A percentile compares a stretch with the other conserved stretches of the same genome.
phyloP scores from a whole-genome alignment of 2,888 invertebrate species.

The Corythucha ciliata region DNA sequence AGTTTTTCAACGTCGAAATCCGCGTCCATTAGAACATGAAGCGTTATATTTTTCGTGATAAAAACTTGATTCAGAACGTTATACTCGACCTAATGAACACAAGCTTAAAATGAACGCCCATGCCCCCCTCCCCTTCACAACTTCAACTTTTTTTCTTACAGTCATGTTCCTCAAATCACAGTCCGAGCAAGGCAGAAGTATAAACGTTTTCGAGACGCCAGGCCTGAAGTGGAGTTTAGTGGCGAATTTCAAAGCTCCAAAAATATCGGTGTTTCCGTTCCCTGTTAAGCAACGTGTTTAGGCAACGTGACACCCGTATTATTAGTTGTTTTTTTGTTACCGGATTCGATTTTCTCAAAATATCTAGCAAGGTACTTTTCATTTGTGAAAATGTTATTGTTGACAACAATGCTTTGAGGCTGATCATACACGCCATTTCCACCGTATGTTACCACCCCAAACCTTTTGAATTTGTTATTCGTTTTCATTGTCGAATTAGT shows the following conservation, averaged over 20 bases:
- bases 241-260: conserved; percentile 64
- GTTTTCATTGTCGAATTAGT: too few relatives aligned
- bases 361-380: conserved; percentile 50
- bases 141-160: conserved; percentile 43
- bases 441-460: conserved; percentile 73
- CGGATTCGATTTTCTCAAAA: conserved; percentile 59
- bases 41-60: conserved; percentile 66
- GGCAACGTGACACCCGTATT: background rate
- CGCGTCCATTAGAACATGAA: conserved; percentile 74
- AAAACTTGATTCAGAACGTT: conserved; percentile 71
- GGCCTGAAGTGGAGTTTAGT: conserved; percentile 66
- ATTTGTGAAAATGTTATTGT: conserved; percentile 60
- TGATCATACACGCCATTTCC: conserved; percentile 62
- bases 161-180: conserved; percentile 61
- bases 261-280: conserved; percentile 57
- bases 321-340: conserved; percentile 40
- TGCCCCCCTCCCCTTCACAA: background rate
- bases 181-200: conserved; percentile 68
- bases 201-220: conserved; percentile 71
- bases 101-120: background rate
- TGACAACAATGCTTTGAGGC: conserved; percentile 63
- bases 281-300: conserved; percentile 38
- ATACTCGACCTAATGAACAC: conserved; percentile 59
- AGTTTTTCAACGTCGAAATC: conserved; percentile 68
- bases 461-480: too few relatives aligned